phyloP scores from a whole-genome alignment of 2,888 invertebrate genomes.

The Ophioninae sp. region DNA sequence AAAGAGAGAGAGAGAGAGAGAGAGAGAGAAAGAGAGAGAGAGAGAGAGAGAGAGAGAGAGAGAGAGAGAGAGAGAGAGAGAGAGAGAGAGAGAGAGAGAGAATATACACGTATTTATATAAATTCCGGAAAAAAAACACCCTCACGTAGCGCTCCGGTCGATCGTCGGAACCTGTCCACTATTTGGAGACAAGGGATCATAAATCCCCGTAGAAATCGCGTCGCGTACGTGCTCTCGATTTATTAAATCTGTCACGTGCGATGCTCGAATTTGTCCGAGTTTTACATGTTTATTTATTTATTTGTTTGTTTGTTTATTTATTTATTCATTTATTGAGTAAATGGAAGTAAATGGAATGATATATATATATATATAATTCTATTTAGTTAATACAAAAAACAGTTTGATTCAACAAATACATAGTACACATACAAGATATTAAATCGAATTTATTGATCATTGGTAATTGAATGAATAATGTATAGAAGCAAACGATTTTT shows the following conservation, averaged over 20 bases:
- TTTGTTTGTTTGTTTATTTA: background rate
- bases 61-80: too few species aligned
- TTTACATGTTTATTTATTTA: background rate
- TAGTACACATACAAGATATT: too few species aligned
- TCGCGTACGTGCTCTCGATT: conserved; percentile 11
- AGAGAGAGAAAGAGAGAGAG: background rate
- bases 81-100: too few species aligned
- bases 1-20: background rate
- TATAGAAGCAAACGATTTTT: too few species aligned
- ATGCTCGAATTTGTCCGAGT: conserved; percentile 5
- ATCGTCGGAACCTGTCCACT: conserved; percentile 5
- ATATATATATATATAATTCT: too few species aligned
- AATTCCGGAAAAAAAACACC: conserved; percentile 32
- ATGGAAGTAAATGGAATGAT: too few species aligned
- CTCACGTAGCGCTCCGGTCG: conserved; percentile 42
- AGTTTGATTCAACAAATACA: too few species aligned
- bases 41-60: too few species aligned
- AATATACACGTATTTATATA: conserved; percentile 13
- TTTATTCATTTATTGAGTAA: background rate
- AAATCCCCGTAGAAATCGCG: conserved; percentile 9
- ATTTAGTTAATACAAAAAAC: too few species aligned
- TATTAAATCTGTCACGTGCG: background rate
- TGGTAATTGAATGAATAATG: too few species aligned
- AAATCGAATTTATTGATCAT: too few species aligned
- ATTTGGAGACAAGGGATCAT: background rate